Percentiles rank a stretch among this genome's conserved stretches.
Conservation (phyloP, 53 echinoderm and acorn worm genomes). For the Echinarachnius parma region DNA sequence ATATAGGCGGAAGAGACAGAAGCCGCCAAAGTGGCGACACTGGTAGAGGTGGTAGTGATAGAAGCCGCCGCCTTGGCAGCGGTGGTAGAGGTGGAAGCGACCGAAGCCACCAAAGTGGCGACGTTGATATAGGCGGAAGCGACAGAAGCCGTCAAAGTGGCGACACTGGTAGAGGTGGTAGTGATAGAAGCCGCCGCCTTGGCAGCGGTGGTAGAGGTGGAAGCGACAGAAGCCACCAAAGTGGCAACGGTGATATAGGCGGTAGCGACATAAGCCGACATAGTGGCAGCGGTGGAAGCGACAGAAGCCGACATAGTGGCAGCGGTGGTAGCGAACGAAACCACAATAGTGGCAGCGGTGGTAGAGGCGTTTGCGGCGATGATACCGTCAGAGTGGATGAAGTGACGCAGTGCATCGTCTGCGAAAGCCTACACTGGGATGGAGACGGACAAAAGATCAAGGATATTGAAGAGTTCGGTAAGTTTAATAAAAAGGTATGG, state of each 20-base stretch:
- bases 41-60: too few species aligned
- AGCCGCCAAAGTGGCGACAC: too few species aligned
- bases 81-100: too few species aligned
- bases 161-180: not conserved
- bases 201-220: not conserved
- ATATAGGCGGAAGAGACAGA: too few species aligned
- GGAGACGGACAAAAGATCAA: not conserved
- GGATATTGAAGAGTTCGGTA: conserved; percentile 10
- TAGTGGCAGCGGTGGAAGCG: not conserved
- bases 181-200: not conserved
- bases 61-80: too few species aligned
- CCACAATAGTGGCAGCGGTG: not conserved
- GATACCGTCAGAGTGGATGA: not conserved
- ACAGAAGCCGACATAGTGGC: not conserved
- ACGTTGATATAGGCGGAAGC: not conserved
- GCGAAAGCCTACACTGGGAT: conserved; percentile 15
- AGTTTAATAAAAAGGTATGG: too few species aligned
- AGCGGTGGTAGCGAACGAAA: not conserved
- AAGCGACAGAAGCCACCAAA: not conserved
- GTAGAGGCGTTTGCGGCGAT: not conserved
- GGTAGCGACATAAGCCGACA: not conserved
- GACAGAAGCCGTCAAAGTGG: not conserved
- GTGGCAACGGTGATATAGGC: not conserved
- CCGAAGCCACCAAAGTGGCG: not conserved
- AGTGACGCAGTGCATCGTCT: not conserved